Evolutionary conservation across 2,797 vertebrate species (phyloP), one percentile per base, ranked within the genome.

Genomic region (Novumbra hubbsi): DNA sequence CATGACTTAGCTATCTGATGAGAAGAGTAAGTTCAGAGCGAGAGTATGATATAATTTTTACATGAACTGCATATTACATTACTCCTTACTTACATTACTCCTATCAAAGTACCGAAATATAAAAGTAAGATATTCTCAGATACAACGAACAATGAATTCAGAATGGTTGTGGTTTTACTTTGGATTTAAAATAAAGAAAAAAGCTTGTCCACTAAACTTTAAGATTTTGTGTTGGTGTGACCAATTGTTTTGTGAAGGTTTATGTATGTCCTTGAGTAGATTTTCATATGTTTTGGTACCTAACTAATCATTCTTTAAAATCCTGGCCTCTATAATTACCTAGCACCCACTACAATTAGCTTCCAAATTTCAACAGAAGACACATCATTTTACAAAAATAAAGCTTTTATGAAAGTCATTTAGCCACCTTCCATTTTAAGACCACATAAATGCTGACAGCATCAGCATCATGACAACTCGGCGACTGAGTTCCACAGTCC

Each of bases 381-480:
- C 49, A 75, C 41, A 67, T 57, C n/a, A 67, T 48, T 41, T 11
- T 60, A 34, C 64, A 79, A 75, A 79, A 79, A 76, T 73, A 79
- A 76, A 79, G 27, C 12, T 76, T 79, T 79, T 71, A 71, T 71
- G 34, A 71, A 38, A 71, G 50, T 38, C 16, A 71, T 69, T 38
- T 55, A 57, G 49, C 49, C 69, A 71, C 57, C 24, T 71, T 71
- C 28, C 27, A 32, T 70, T 70, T 50, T 27, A 70, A 70, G 32
- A 50, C 28, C 48, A 70, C 28, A 52, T 24, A 49, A 30, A 50
- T 50, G 48, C 27, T 30, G 68, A 49, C 27, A 70, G 17, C 30
- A 48, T 16, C 9, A n/a, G n/a, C n/a, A n/a, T n/a, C n/a, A 32
- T 65, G 9, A 50, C 30, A 17, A 7, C 27, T 17, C 15, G 52